phyloP scores from a whole-genome alignment of 2,113 vertebrate genomes.

The Hiodon alosoides region DNA sequence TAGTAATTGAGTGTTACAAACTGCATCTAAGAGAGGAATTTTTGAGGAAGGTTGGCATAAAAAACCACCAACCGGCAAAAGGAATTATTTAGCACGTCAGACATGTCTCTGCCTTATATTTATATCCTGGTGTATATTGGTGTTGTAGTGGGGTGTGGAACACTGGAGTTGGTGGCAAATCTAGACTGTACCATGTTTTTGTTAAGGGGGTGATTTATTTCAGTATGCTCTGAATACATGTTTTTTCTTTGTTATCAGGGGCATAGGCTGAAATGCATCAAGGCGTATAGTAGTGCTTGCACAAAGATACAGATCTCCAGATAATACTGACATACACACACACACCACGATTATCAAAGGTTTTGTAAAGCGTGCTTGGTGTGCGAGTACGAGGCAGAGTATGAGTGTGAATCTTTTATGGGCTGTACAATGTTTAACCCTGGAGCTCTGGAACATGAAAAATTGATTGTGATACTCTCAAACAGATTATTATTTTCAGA shows the following conservation, averaged over 20 bases:
- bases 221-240: not conserved
- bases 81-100: not conserved
- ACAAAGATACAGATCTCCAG: not conserved
- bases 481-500: too few relatives aligned
- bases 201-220: not conserved
- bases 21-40: not conserved
- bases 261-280: not conserved
- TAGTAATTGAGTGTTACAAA: not conserved
- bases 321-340: not conserved
- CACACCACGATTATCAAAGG: not conserved
- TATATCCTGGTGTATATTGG: not conserved
- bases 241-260: not conserved
- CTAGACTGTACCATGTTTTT: conserved; percentile 6
- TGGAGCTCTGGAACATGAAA: too few relatives aligned
- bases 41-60: not conserved
- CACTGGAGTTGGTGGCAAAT: not conserved
- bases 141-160: not conserved
- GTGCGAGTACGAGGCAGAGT: not conserved
- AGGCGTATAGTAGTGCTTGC: not conserved
- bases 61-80: too few relatives aligned
- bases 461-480: too few relatives aligned
- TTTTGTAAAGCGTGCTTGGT: not conserved
- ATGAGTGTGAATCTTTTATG: too few relatives aligned
- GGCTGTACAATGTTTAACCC: too few relatives aligned
- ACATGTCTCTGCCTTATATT: not conserved